Conservation (phyloP, 2,113 vertebrate species). For the Calidris pugnax region DNA sequence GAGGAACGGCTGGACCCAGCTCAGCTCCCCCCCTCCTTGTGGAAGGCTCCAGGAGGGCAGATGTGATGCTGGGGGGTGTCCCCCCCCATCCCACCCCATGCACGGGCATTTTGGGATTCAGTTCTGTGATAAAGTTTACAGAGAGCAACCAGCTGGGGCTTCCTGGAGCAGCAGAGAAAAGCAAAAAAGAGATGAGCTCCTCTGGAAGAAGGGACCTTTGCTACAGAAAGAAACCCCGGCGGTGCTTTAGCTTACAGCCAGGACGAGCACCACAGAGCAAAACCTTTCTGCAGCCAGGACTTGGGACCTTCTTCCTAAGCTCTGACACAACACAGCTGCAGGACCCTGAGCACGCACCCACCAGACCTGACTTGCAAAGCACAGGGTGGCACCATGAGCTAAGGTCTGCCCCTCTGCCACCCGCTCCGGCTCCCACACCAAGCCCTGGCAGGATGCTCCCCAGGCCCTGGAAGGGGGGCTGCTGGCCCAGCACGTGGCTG, state of each 20-base stretch:
- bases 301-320: background rate
- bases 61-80: background rate
- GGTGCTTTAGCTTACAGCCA: background rate
- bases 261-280: background rate
- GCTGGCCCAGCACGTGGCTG: accelerated
- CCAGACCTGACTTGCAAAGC: background rate
- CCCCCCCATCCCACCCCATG: accelerated
- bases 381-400: accelerated
- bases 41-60: background rate
- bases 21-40: background rate
- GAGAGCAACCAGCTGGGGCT: background rate
- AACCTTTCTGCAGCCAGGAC: background rate
- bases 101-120: background rate
- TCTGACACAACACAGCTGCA: background rate
- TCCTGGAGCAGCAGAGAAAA: background rate
- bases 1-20: background rate
- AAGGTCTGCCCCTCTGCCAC: background rate
- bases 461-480: accelerated
- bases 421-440: background rate
- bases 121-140: background rate
- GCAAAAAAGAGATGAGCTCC: background rate
- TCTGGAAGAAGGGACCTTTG: background rate
- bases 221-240: background rate
- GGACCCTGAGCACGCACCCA: accelerated
- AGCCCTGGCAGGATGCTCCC: background rate